Evolutionary conservation across 92 coral and sea anemone genomes (phyloP).

Genomic region (Actinernus sp.): DNA sequence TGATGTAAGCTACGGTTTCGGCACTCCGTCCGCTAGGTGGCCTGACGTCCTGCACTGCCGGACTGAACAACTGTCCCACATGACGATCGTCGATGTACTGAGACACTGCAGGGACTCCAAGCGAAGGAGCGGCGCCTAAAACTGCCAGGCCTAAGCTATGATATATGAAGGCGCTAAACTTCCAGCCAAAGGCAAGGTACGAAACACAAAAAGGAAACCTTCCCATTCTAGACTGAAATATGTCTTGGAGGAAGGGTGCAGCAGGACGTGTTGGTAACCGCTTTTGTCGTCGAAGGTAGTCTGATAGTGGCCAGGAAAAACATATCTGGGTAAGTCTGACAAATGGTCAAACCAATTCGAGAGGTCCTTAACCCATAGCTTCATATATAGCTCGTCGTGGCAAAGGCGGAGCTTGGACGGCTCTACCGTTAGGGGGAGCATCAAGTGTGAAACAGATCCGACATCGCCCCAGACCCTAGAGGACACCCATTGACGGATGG

Average conservation of each 20-base stretch:
- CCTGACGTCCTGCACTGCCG: background rate
- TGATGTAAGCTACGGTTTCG: slow-evolving; percentile 37
- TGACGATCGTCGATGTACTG: slow-evolving; percentile 25
- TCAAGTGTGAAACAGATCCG: too few species aligned
- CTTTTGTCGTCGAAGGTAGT: too few species aligned
- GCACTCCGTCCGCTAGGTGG: background rate
- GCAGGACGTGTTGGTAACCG: slow-evolving; percentile 4
- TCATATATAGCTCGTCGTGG: too few species aligned
- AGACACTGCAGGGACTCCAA: slow-evolving; percentile 10
- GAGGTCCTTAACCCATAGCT: too few species aligned
- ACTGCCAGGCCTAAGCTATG: slow-evolving; percentile 10
- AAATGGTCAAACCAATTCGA: background rate
- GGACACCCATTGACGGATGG: too few species aligned
- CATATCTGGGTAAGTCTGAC: background rate
- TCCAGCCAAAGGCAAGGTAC: slow-evolving; percentile 36
- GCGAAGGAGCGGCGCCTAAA: slow-evolving; percentile 4
- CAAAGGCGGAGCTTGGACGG: too few species aligned
- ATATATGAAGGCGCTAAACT: slow-evolving; percentile 25
- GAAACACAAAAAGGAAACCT: slow-evolving; percentile 24
- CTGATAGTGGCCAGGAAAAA: too few species aligned
- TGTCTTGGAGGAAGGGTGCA: background rate
- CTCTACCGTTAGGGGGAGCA: too few species aligned
- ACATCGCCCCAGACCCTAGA: too few species aligned
- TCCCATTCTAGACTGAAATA: slow-evolving; percentile 1
- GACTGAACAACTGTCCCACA: slow-evolving; percentile 1